These are phyloP conservation scores for Urechis unicinctus DNA, from an alignment of 2,888 invertebrate species.

Conservation along the genomic window DNA sequence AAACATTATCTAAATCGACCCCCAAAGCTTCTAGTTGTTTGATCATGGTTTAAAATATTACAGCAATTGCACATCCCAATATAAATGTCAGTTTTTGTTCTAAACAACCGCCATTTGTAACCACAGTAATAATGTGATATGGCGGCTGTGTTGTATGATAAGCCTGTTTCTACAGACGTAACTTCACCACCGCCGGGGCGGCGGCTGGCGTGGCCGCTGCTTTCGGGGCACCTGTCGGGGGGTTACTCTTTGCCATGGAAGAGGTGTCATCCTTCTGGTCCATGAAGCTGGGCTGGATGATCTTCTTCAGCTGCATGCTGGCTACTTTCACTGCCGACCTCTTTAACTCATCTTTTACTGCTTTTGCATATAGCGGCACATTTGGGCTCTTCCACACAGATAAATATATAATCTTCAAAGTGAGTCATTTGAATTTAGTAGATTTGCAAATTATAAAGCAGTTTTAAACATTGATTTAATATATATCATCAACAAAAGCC, in stretches of 20 bases:
- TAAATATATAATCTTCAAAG: slow-evolving; percentile 47
- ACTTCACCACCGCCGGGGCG: slow-evolving; percentile 49
- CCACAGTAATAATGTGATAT: too few relatives aligned
- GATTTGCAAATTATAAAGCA: too few relatives aligned
- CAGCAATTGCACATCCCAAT: too few relatives aligned
- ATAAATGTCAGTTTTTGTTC: not conserved
- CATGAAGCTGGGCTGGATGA: slow-evolving; percentile 51
- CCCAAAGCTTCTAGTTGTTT: too few relatives aligned
- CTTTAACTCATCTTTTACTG: slow-evolving; percentile 45
- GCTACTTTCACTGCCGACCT: slow-evolving; percentile 48
- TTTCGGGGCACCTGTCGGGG: slow-evolving; percentile 52
- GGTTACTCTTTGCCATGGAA: slow-evolving; percentile 52
- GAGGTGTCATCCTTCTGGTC: slow-evolving; percentile 53
- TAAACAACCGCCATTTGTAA: too few relatives aligned
- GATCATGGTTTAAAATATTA: too few relatives aligned
- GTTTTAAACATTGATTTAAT: too few relatives aligned
- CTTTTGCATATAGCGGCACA: slow-evolving; percentile 37
- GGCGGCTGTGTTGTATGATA: too few relatives aligned
- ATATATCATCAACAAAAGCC: not conserved
- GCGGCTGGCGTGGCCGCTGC: slow-evolving; percentile 53
- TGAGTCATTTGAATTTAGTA: slow-evolving; percentile 12
- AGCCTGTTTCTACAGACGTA: slow-evolving; percentile 32
- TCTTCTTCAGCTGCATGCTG: slow-evolving; percentile 53
- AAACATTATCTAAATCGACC: too few relatives aligned
- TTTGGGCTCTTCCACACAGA: slow-evolving; percentile 48